phyloP scores from a whole-genome alignment of 1,140 invertebrate genomes.

The Cotesia glomerata region DNA sequence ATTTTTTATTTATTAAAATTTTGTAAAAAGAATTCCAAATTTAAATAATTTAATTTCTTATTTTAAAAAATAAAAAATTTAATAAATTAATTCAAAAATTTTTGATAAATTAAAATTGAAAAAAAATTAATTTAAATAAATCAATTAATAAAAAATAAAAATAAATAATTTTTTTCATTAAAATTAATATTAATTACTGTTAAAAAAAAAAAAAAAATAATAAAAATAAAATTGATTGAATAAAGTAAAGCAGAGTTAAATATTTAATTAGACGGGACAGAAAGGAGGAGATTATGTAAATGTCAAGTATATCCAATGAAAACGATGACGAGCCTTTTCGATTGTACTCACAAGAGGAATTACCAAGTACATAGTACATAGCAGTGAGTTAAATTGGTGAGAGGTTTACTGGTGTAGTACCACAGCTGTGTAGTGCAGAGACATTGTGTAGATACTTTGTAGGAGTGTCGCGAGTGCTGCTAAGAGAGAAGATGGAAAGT shows the following conservation, averaged over 20 bases:
- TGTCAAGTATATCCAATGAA: background rate
- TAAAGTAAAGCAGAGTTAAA: background rate
- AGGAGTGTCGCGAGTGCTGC: no score
- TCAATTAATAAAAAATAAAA: no score
- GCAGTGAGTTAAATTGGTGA: background rate
- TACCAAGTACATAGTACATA: background rate
- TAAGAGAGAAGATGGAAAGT: background rate
- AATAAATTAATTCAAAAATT: no score
- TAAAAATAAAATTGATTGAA: background rate
- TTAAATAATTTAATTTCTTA: no score
- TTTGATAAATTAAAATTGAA: no score
- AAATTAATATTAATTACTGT: no score
- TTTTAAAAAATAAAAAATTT: no score
- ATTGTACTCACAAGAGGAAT: background rate
- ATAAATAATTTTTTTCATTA: no score
- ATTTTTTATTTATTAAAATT: no score
- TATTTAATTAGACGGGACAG: background rate
- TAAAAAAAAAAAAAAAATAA: background rate
- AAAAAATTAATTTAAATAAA: no score
- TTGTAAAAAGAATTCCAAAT: no score
- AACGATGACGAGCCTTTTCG: background rate
- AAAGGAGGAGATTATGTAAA: background rate
- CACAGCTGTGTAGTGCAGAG: background rate
- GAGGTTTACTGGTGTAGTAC: background rate
- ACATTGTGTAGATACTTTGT: background rate